phyloP scores from a whole-genome alignment of 2,113 vertebrate genomes.

The Cyprinus carpio region DNA sequence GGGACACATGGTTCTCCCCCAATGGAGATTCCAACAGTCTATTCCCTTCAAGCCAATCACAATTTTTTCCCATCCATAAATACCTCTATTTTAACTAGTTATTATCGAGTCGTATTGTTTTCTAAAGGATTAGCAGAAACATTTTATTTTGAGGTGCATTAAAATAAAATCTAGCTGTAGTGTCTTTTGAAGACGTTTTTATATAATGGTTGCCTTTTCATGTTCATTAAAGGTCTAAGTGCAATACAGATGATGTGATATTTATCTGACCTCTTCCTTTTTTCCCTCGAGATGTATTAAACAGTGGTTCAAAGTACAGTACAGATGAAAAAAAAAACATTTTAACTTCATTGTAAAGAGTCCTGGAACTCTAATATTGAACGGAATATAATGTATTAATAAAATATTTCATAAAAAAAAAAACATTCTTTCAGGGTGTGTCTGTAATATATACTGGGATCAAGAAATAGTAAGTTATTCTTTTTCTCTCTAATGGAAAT shows the following conservation, averaged over 20 bases:
- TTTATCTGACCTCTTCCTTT: conserved; percentile 34
- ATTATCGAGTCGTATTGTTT: not conserved
- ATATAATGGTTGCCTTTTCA: conserved; percentile 38
- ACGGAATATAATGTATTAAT: conserved; percentile 38
- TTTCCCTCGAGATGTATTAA: conserved; percentile 3
- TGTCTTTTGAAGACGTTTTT: conserved; percentile 51
- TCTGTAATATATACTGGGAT: not conserved
- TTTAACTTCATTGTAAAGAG: conserved; percentile 35
- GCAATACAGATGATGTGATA: conserved; percentile 48
- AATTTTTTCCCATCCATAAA: conserved; percentile 27
- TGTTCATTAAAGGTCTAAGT: conserved; percentile 36
- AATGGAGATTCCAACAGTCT: conserved; percentile 6
- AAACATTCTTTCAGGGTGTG: not conserved
- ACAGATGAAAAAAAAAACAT: not conserved
- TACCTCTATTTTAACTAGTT: not conserved
- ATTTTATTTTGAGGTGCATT: conserved; percentile 41
- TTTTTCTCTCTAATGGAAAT: too few relatives aligned
- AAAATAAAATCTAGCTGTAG: conserved; percentile 54
- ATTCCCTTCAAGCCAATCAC: not conserved
- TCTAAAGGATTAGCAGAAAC: conserved; percentile 27
- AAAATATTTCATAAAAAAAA: conserved; percentile 45
- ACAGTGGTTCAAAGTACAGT: conserved; percentile 38
- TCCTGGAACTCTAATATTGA: conserved; percentile 44
- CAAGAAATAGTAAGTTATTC: not conserved
- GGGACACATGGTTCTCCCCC: conserved; percentile 3